Evolutionary conservation across 64 coral and sea anemone species (phyloP), one percentile per base, ranked within the genome.

Genomic region (Montipora efflorescens): DNA sequence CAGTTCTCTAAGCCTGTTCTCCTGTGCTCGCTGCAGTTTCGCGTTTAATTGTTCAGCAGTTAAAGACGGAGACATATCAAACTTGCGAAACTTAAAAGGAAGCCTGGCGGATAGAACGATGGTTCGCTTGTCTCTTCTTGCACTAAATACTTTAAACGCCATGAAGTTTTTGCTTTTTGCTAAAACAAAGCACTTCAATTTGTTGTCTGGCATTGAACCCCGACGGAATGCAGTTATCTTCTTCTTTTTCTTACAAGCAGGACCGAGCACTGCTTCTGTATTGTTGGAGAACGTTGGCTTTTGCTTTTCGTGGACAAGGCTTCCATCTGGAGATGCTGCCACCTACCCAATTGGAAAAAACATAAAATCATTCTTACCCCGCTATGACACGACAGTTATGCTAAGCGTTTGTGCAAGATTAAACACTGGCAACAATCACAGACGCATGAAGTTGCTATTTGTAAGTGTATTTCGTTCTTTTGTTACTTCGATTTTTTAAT

Each of bases 141-240:
- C 82, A 67, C 19, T 19, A 1, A 86, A 64, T 71, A 86, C 47
- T 70, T 72, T 46, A 71, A 86, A 86, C n/a, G 66, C 82, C 19
- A 86, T 72, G 44, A 44, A 28, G 10, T 47, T 86, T 72, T 86
- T 86, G 11, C 44, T 72, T 43, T 70, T 50, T 22, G 61, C 44
- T 3, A 86, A 46, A 22, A 22, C 16, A 20, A 86, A 47, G 1
- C 28, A 71, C 36, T 46, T 43, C 66, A 86, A 15, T 4, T 16
- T 50, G 5, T 72, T 50, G 66, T 45, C 68, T 8, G 64, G 21
- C 47, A 59, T 22, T 71, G 3, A 4, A 10, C n/a, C 16, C 14
- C 45, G 18, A 6, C 23, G 57, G 64, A 62, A 20, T 23, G n/a
- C 18, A 3, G 22, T 28, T 8, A 47, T 16, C 36, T 86, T 86